These are phyloP conservation scores for Aspidiotus rigidus DNA, from an alignment of 2,888 invertebrate species.

Conservation along the genomic window DNA sequence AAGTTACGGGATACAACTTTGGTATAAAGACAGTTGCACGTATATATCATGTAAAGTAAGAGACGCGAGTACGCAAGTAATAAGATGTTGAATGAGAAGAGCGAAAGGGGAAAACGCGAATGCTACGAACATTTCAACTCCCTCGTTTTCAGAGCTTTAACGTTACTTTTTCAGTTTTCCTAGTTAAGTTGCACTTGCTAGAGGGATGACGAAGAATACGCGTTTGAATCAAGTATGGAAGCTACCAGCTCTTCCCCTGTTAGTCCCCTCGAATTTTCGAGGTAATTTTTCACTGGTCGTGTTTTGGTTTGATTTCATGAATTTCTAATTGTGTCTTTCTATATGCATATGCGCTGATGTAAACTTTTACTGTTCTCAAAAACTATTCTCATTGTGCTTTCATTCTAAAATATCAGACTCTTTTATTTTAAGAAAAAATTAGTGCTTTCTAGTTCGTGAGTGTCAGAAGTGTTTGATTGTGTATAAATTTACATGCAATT, in stretches of 20 bases:
- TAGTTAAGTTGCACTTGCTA: slow-evolving; percentile 32
- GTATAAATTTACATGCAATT: neutral
- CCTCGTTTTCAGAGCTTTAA: slow-evolving; percentile 16
- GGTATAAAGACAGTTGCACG: neutral
- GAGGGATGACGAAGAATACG: slow-evolving; percentile 30
- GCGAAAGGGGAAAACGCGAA: slow-evolving; percentile 24
- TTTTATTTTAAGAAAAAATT: no score
- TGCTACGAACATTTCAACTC: slow-evolving; percentile 20
- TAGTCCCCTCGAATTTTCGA: slow-evolving; percentile 32
- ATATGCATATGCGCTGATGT: no score
- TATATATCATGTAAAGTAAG: slow-evolving; percentile 14
- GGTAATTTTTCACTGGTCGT: slow-evolving; percentile 17
- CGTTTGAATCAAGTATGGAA: slow-evolving; percentile 29
- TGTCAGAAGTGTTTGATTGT: no score
- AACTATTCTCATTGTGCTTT: no score
- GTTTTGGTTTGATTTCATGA: no score
- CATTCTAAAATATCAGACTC: no score
- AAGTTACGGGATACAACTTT: no score
- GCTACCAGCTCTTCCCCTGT: slow-evolving; percentile 32
- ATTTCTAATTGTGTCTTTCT: no score
- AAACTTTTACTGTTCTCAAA: no score
- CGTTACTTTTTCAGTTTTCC: slow-evolving; percentile 31
- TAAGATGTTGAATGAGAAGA: slow-evolving; percentile 13
- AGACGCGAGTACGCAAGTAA: slow-evolving; percentile 24
- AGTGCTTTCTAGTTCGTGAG: no score